Evolutionary conservation across 2,888 invertebrate genomes (phyloP), one percentile per base, ranked within the genome.

Genomic region (Notodonta dromedarius): DNA sequence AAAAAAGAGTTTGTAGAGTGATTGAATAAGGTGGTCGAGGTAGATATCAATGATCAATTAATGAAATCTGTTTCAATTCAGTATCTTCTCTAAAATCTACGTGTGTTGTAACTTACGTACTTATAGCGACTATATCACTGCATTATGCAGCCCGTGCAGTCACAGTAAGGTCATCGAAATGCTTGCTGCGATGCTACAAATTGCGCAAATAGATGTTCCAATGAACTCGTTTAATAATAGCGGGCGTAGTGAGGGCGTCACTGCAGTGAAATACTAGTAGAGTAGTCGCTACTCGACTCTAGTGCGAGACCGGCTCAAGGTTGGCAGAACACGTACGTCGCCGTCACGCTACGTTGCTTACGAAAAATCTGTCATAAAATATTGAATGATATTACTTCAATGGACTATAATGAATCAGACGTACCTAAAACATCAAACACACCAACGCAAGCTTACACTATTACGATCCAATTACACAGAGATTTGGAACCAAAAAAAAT

Each of bases 131-230:
- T 57, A 64, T 62, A 71, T 71, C 58, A 71, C 57, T 70, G 65
- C 65, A 72, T 70, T 70, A 71, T 71, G 62, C 70, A 66, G 68
- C 57, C 67, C 64, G 80, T 77, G 73, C 80, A 80, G 83, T 83
- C 81, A 82, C 71, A 78, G 87, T 86, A 88, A 91, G 90, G 90
- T 91, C 90, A 88, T 87, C 86, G 82, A 85, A 88, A 90, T 89
- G 86, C 83, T 87, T 84, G 87, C 84, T 82, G 86, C 85, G 86
- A 88, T 88, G 87, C 83, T 90, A 87, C 86, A 87, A 90, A 93
- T 93, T 92, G 91, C 93, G 90, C 90, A 91, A 93, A 93, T 92
- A 92, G 93, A 93, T 90, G 91, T 91, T 93, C 93, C 93, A 93
- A 91, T 93, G 93, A 93, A 93, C 92, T 93, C 91, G 87, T 91